Base-by-base conservation (phyloP, 2,888 invertebrate species). In the Stegana nigrithorax region DNA sequence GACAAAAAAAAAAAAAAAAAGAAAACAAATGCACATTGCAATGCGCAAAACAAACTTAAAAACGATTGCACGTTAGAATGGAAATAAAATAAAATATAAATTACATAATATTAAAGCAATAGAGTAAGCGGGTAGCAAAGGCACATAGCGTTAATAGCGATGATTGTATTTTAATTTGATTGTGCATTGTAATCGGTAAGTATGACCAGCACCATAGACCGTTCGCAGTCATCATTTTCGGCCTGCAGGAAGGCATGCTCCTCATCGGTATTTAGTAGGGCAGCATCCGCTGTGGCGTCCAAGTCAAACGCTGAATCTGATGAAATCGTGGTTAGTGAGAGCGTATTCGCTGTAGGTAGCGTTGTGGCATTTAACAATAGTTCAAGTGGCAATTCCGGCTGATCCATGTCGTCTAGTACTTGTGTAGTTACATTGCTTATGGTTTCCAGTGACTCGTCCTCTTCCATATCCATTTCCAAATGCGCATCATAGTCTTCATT, bases 171-270 rank as follows among this genome's bases (percentile, higher is more conserved):
- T 36, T 42, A 45, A 17, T 21, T 55, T 62, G 70, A 67, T 68
- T 73, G 71, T 63, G 68, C 70, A 65, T 72, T 72, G 59, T 72
- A 73, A 73, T 76, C 74, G 57, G 76, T 75, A 59, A 75, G 70
- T 67, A 80, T 77, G 72, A 80, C 78, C 63, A 80, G 69, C 65
- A 80, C 73, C 64, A 78, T 70, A 66, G 78, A 75, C 64, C 72
- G 68, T 63, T 75, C 73, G 62, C 68, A 1, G 6, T 47, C 36
- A 8, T 50, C 23, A 2, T 26, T 21, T 23, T 25, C n/a, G 17
- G 19, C 19, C 8, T n/a, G 19, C 47, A 58, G 42, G 5, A 26
- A 8, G 8, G 32, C 25, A 10, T 19, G 25, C 21, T 39, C 44
- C 21, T 39, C 44, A 5, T 32, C 53, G 23, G 62, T 60, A 53